Base-by-base conservation (phyloP, 2,888 invertebrate genomes). In the Deroplatys truncata region DNA sequence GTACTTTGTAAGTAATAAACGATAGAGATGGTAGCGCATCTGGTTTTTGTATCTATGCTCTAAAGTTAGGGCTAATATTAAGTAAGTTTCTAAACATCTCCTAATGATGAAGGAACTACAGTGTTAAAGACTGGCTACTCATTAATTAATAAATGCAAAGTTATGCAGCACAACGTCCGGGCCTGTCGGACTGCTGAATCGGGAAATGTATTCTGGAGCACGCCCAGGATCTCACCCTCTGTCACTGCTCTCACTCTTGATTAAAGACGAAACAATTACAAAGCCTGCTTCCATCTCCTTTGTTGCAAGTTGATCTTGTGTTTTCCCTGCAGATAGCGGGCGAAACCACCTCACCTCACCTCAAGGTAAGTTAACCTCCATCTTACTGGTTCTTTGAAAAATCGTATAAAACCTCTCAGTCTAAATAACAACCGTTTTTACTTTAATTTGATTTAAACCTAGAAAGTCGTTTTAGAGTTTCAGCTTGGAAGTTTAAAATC, bases 221-320 rank as follows among this genome's bases (percentile, higher is more conserved):
- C 56, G 56, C 56, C 16, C 56, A 72, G 56, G 20, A 72, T 72
- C 56, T 72, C 43, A 43, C 84, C 83, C 43, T 28, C 35, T 28
- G 84, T 56, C 31, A 56, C 28, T 82, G 29, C 86, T 89, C 89
- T 89, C 43, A 87, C 28, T 87, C 87, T 89, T 89, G 89, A 89
- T 89, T 89, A 89, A 84, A 89, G 89, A 56, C n/a, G 86, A 89
- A 89, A 87, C 89, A 89, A 87, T 89, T 89, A 87, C 89, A 89
- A 85, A 89, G 85, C 88, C 84, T 84, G 31, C 83, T 28, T 35
- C 72, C 84, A 56, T 29, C 84, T 72, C 83, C 88, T 84, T 43
- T 31, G 82, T 31, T 35, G 31, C 31, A 29, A 31, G 28, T 43
- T 25, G 29, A n/a, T 56, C n/a, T 35, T 28, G 28, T 28, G 56